phyloP scores from a whole-genome alignment of 2,888 invertebrate genomes.

The Smittia aterrima region DNA sequence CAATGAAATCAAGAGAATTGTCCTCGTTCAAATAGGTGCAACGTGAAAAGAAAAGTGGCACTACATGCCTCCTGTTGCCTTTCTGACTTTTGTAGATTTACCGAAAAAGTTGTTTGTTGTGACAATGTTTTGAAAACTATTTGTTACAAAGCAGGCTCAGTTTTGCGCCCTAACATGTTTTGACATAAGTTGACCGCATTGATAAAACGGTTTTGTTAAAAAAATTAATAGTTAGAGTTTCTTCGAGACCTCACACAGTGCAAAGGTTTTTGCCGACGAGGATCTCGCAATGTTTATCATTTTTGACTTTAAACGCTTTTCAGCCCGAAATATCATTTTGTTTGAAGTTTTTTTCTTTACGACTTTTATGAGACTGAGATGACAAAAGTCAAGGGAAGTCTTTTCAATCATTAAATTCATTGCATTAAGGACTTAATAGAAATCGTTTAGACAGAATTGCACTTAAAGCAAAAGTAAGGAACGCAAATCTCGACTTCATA shows the following conservation, averaged over 20 bases:
- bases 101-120: conserved; percentile 38
- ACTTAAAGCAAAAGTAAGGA: no score
- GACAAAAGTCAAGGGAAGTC: no score
- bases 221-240: conserved; percentile 11
- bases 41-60: conserved; percentile 33
- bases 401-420: no score
- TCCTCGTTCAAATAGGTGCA: conserved; percentile 13
- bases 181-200: conserved; percentile 41
- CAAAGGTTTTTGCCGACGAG: conserved; percentile 5
- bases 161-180: conserved; percentile 37
- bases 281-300: neutral
- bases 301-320: neutral
- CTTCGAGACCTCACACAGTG: conserved; percentile 14
- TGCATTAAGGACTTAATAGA: no score
- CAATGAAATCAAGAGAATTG: neutral
- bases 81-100: conserved; percentile 5
- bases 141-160: conserved; percentile 8
- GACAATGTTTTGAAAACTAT: conserved; percentile 38
- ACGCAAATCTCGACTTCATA: no score
- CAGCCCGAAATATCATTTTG: neutral
- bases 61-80: conserved; percentile 41
- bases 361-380: no score
- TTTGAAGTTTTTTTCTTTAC: no score
- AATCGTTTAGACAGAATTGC: no score
- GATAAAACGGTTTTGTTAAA: conserved; percentile 26